Percentiles rank a stretch among this genome's conserved stretches.
Evolutionary conservation across 2,888 invertebrate genomes (phyloP).

Genomic region (Dermolepida albohirtum): DNA sequence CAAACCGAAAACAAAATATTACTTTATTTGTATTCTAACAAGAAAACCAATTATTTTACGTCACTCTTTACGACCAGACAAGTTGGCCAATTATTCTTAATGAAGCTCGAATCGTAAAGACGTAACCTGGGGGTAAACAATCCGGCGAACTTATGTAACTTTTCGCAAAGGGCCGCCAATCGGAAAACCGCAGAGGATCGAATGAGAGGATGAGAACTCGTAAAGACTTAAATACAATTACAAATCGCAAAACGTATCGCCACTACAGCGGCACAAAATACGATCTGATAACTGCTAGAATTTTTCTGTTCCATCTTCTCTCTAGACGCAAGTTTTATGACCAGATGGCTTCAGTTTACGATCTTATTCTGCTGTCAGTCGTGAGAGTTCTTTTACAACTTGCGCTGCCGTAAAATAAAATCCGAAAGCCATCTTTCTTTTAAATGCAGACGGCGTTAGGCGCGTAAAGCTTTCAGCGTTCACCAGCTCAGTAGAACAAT

Average conservation of each 20-base stretch:
- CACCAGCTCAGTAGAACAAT: background rate
- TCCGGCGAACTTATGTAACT: background rate
- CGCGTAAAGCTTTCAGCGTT: constrained; percentile 3
- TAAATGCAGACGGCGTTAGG: constrained; percentile 11
- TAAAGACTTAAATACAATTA: constrained; percentile 19
- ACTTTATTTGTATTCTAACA: constrained; percentile 11
- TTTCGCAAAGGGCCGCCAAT: background rate
- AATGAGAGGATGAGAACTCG: background rate
- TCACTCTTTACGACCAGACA: constrained; percentile 6
- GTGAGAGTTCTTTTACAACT: constrained; percentile 14
- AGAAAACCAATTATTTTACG: constrained; percentile 13
- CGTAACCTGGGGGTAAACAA: constrained; percentile 12
- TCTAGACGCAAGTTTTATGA: constrained; percentile 15
- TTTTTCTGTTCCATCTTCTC: background rate
- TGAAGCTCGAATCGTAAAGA: constrained; percentile 12
- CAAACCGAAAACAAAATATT: constrained; percentile 6
- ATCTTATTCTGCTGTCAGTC: constrained; percentile 20
- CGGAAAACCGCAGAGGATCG: constrained; percentile 4
- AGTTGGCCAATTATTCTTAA: constrained; percentile 3
- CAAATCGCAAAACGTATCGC: constrained; percentile 10
- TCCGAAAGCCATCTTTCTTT: constrained; percentile 16
- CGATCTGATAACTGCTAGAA: constrained; percentile 14
- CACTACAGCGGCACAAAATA: background rate
- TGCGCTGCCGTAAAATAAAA: constrained; percentile 17
- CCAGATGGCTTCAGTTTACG: constrained; percentile 24